These are phyloP conservation scores for Fragum fragum DNA, from an alignment of 2,888 invertebrate species.

Conservation along the genomic window DNA sequence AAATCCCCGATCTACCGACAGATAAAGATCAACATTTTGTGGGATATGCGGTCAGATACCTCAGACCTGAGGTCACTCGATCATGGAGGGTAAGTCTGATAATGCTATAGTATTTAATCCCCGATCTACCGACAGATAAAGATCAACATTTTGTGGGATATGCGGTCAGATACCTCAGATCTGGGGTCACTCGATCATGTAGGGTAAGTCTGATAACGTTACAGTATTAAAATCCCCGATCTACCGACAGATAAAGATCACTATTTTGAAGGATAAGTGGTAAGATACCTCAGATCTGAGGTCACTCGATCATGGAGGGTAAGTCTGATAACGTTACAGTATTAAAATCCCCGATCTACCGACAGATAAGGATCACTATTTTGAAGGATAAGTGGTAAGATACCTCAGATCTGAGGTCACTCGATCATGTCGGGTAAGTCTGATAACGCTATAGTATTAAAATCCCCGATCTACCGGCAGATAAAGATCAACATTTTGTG, in stretches of 20 bases:
- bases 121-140: slow-evolving; percentile 80
- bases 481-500: slow-evolving; percentile 82
- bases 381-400: no score
- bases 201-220: slow-evolving; percentile 82
- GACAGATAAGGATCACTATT: no score
- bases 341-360: no score
- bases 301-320: slow-evolving; percentile 81
- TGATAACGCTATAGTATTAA: slow-evolving; percentile 82
- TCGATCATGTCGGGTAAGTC: no score
- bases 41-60: slow-evolving; percentile 84
- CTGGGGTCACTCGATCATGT: slow-evolving; percentile 81
- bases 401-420: no score
- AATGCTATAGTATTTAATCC: slow-evolving; percentile 82
- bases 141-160: slow-evolving; percentile 84
- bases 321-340: no score
- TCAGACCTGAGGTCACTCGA: slow-evolving; percentile 79
- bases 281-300: slow-evolving; percentile 83
- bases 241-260: slow-evolving; percentile 81
- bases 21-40: slow-evolving; percentile 82
- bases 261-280: slow-evolving; percentile 83
- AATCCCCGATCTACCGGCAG: slow-evolving; percentile 81
- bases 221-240: slow-evolving; percentile 81
- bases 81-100: slow-evolving; percentile 78
- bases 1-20: slow-evolving; percentile 81
- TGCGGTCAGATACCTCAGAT: slow-evolving; percentile 82